A percentile compares a stretch with the other conserved stretches of the same genome.
Evolutionary conservation across 1,140 invertebrate genomes (phyloP).

Genomic region (Diorhabda sublineata): DNA sequence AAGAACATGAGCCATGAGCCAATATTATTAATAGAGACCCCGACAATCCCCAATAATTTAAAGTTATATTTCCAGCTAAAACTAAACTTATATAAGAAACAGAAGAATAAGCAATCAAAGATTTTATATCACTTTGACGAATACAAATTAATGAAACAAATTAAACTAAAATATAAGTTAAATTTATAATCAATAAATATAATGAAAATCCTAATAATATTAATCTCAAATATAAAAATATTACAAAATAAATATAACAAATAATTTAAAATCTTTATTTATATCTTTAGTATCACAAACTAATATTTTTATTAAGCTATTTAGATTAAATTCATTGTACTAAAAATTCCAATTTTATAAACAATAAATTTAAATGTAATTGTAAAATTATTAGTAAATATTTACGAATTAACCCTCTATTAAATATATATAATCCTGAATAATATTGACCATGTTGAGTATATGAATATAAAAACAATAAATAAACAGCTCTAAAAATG

Average conservation of each 20-base stretch:
- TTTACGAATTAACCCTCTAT: conserved; percentile 48
- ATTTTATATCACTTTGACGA: too few species aligned
- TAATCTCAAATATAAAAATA: conserved; percentile 44
- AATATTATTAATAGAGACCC: too few species aligned
- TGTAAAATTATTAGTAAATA: conserved; percentile 58
- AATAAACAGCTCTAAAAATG: conserved; percentile 50
- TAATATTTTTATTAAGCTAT: conserved; percentile 59
- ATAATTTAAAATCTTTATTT: conserved; percentile 49
- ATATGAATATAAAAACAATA: conserved; percentile 54
- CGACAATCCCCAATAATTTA: too few species aligned
- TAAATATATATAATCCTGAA: conserved; percentile 47
- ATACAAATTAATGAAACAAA: too few species aligned
- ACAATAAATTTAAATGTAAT: conserved; percentile 58
- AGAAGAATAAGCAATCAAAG: too few species aligned
- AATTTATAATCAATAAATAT: conserved; percentile 49
- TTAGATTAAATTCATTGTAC: conserved; percentile 48
- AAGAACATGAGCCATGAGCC: too few species aligned
- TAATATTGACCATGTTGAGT: conserved; percentile 53
- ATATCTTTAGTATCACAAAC: conserved; percentile 36
- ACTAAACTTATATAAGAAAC: too few species aligned
- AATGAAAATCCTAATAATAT: conserved; percentile 46
- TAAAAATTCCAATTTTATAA: conserved; percentile 53
- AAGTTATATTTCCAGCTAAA: too few species aligned
- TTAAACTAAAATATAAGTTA: conserved; percentile 47
- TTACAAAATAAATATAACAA: conserved; percentile 59